Percentiles rank a stretch among this genome's conserved stretches.
phyloP scores from a whole-genome alignment of 2,888 invertebrate genomes.

The Xylophagus ater region DNA sequence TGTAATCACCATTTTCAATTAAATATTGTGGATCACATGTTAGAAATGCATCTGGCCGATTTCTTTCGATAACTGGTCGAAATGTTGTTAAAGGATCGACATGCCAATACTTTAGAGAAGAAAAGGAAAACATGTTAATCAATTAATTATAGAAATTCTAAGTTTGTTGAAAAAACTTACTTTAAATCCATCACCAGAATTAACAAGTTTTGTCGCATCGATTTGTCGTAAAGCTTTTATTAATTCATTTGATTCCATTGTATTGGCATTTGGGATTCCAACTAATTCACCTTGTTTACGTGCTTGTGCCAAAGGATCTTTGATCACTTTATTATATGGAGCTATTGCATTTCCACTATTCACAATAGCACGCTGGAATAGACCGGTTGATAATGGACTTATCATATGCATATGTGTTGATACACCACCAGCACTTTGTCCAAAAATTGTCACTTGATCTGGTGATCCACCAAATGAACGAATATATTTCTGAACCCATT shows the following conservation, averaged over 20 bases:
- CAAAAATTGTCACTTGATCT: slow-evolving; percentile 39
- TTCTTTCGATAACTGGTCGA: slow-evolving; percentile 39
- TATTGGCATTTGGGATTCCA: slow-evolving; percentile 30
- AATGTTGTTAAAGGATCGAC: slow-evolving; percentile 42
- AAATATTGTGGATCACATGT: slow-evolving; percentile 36
- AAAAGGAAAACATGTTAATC: slow-evolving; percentile 3
- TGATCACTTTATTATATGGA: slow-evolving; percentile 26
- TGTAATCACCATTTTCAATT: slow-evolving; percentile 35
- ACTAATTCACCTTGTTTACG: slow-evolving; percentile 36
- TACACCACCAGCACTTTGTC: slow-evolving; percentile 42
- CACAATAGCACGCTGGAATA: slow-evolving; percentile 41
- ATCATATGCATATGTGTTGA: slow-evolving; percentile 42
- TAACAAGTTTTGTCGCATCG: slow-evolving; percentile 32
- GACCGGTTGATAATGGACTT: slow-evolving; percentile 34
- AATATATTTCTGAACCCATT: slow-evolving; percentile 41
- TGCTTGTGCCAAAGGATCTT: slow-evolving; percentile 29
- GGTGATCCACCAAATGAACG: slow-evolving; percentile 39
- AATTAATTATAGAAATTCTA: not conserved
- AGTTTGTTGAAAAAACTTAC: slow-evolving; percentile 21
- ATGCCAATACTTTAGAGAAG: slow-evolving; percentile 36
- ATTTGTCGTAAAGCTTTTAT: slow-evolving; percentile 37
- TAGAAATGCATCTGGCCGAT: slow-evolving; percentile 38
- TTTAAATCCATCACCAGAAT: slow-evolving; percentile 40
- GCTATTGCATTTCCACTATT: slow-evolving; percentile 42
- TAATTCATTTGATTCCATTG: slow-evolving; percentile 29